These are phyloP conservation scores for Acanthopagrus latus DNA, from an alignment of 2,797 vertebrate species.

Conservation along the genomic window DNA sequence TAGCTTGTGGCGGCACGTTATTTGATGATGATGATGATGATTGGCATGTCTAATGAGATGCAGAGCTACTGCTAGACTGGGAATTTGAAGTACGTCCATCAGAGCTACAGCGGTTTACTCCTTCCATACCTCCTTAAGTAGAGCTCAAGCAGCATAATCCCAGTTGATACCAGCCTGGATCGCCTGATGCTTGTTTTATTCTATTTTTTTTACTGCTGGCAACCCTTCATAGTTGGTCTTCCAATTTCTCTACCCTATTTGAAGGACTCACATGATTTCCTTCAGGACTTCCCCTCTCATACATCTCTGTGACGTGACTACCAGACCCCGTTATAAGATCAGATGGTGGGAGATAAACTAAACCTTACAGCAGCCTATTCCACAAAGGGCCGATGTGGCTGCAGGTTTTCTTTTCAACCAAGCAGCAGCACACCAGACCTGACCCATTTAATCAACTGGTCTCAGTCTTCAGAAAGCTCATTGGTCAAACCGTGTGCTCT, in stretches of 20 bases:
- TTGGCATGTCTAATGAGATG: constrained; percentile 52
- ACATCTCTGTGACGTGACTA: constrained; percentile 5
- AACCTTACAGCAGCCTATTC: neutral
- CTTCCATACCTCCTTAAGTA: neutral
- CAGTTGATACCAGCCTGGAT: neutral
- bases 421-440: too few species aligned
- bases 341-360: constrained; percentile 31
- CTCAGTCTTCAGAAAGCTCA: too few species aligned
- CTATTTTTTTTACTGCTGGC: constrained; percentile 25
- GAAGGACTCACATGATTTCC: constrained; percentile 26
- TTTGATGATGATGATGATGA: too few species aligned
- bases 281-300: neutral
- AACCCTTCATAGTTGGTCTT: constrained; percentile 8
- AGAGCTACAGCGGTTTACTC: constrained; percentile 10
- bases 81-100: constrained; percentile 52
- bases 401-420: too few species aligned
- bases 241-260: constrained; percentile 14
- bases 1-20: constrained; percentile 20
- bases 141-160: constrained; percentile 16
- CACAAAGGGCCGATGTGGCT: too few species aligned
- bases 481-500: too few species aligned
- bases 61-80: constrained; percentile 17
- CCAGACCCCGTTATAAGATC: constrained; percentile 24
- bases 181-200: constrained; percentile 32
- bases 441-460: too few species aligned